Percentiles rank a stretch among this genome's conserved stretches.
Evolutionary conservation across 2,797 vertebrate species (phyloP).

Genomic region (Aphelocoma californica): DNA sequence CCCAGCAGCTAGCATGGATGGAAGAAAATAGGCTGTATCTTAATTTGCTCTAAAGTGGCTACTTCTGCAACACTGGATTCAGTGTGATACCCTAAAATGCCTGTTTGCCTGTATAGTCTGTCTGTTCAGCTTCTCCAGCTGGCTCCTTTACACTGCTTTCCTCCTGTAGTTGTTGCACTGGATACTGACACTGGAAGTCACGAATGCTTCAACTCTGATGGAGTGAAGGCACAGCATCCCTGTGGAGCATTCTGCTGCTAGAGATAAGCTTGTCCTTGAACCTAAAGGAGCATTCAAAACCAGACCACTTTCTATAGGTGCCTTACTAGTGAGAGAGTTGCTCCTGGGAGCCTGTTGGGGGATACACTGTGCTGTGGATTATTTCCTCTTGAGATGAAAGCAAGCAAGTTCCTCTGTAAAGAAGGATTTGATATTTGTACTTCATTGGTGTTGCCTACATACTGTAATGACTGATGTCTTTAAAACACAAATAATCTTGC

Average conservation of each 20-base stretch:
- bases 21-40: neutral
- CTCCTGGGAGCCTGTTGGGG: neutral
- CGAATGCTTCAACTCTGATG: fast-evolving
- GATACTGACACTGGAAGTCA: neutral
- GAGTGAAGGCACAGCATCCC: neutral
- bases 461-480: neutral
- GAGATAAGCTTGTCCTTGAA: neutral
- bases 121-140: neutral
- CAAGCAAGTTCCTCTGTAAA: neutral
- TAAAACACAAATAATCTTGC: neutral
- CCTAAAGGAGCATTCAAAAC: neutral
- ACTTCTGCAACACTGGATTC: neutral
- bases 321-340: neutral
- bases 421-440: neutral
- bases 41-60: neutral
- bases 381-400: neutral
- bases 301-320: neutral
- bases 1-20: neutral
- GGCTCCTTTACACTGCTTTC: neutral
- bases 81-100: neutral
- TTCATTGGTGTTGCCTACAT: neutral
- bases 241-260: neutral
- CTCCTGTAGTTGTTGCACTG: neutral
- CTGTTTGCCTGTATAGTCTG: neutral
- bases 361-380: neutral